Evolutionary conservation across 1,140 invertebrate genomes (phyloP).

Genomic region (Gyrodactylus salaris): DNA sequence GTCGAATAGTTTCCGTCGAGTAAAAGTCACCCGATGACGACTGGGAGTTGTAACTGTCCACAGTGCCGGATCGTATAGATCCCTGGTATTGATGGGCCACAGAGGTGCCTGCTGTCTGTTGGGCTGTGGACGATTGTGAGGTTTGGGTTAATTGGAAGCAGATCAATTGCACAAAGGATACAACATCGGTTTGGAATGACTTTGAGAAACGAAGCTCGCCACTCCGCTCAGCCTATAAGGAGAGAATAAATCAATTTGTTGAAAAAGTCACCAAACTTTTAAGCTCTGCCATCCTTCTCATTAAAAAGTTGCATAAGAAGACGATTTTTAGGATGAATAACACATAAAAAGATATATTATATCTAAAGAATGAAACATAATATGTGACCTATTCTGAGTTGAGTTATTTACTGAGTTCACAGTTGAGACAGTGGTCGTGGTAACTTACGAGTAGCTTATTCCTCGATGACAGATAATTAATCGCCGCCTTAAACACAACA

Average conservation of each 20-base stretch:
- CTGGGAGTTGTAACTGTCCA: background rate
- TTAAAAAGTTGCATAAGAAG: background rate
- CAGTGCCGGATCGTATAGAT: background rate
- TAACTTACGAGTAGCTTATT: background rate
- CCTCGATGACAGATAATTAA: background rate
- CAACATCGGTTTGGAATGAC: background rate
- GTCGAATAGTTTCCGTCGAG: background rate
- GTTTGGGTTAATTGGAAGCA: background rate
- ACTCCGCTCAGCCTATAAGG: background rate
- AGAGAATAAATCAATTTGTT: background rate
- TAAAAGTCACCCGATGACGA: background rate
- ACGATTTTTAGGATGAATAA: too few species aligned
- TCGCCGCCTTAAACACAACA: background rate
- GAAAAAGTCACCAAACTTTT: background rate
- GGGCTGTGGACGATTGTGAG: background rate
- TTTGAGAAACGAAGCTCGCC: background rate
- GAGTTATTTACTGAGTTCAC: too few species aligned
- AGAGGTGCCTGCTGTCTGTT: background rate
- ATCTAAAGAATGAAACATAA: too few species aligned
- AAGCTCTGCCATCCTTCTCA: background rate
- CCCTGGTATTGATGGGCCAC: background rate
- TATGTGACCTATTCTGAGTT: too few species aligned
- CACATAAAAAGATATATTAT: too few species aligned
- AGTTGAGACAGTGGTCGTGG: too few species aligned
- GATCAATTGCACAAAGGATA: background rate